These are phyloP conservation scores for Arctia plantaginis DNA, from an alignment of 2,888 invertebrate species.

Conservation along the genomic window DNA sequence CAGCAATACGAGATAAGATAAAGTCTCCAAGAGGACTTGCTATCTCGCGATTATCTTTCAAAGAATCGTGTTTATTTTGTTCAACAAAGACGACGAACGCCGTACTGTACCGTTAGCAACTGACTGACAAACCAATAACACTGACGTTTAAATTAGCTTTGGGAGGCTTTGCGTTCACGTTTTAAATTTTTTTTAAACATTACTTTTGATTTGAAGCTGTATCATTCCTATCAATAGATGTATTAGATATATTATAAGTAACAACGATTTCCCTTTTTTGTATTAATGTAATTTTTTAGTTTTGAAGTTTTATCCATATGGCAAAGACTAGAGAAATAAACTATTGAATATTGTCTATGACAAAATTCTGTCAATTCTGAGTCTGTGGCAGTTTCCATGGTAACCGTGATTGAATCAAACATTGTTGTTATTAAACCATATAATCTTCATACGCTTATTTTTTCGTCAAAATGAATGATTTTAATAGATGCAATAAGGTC, in stretches of 20 bases:
- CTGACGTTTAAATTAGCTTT: not conserved
- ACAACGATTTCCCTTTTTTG: not conserved
- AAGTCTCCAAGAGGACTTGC: constrained; percentile 48
- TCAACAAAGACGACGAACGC: constrained; percentile 43
- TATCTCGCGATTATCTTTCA: constrained; percentile 51
- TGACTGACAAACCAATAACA: constrained; percentile 28
- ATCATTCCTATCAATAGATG: too few relatives aligned
- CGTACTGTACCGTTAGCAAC: constrained; percentile 59
- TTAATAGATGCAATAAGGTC: constrained; percentile 71
- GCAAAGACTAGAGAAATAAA: not conserved
- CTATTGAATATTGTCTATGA: not conserved
- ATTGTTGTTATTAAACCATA: not conserved
- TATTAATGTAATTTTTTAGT: not conserved
- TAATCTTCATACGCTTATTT: not conserved
- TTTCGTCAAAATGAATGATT: constrained; percentile 64
- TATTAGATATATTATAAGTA: too few relatives aligned
- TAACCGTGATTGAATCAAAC: not conserved
- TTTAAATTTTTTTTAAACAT: not conserved
- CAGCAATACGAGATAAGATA: constrained; percentile 68
- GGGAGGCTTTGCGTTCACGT: not conserved
- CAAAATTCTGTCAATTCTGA: not conserved
- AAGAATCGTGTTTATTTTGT: constrained; percentile 51
- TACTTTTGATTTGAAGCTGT: not conserved
- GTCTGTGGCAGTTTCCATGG: constrained; percentile 12
- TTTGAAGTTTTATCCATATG: not conserved